Evolutionary conservation across 2,888 invertebrate genomes (phyloP).

Genomic region (Pterostichus niger): DNA sequence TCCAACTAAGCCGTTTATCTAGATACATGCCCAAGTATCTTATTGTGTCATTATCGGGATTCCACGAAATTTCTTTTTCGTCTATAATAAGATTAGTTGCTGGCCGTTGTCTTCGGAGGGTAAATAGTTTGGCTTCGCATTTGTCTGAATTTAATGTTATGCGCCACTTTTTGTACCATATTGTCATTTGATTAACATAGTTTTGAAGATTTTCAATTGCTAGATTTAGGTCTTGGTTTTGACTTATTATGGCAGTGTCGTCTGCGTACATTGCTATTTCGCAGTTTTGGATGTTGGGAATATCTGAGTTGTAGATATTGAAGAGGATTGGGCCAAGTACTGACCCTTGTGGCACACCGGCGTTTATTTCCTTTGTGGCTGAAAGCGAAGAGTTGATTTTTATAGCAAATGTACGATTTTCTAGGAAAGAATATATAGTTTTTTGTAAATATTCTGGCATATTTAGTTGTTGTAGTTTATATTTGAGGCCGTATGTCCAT

Average conservation of each 20-base stretch:
- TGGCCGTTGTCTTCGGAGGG: slow-evolving; percentile 4
- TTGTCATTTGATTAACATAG: not conserved
- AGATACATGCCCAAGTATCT: slow-evolving; percentile 1
- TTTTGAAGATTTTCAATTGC: slow-evolving; percentile 9
- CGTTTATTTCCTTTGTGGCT: not conserved
- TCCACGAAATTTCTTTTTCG: not conserved
- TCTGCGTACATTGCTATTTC: slow-evolving; percentile 72
- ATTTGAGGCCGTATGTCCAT: slow-evolving; percentile 48
- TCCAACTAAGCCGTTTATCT: slow-evolving; percentile 1
- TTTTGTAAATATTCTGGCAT: slow-evolving; percentile 61
- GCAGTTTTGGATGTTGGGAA: slow-evolving; percentile 69
- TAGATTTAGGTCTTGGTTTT: slow-evolving; percentile 1
- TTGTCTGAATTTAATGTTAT: slow-evolving; percentile 5
- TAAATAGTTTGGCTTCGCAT: slow-evolving; percentile 13
- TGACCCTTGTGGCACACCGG: slow-evolving; percentile 16
- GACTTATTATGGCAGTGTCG: slow-evolving; percentile 67
- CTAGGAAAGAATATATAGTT: slow-evolving; percentile 69
- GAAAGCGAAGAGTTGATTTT: slow-evolving; percentile 61
- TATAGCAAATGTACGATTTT: slow-evolving; percentile 69
- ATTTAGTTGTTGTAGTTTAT: slow-evolving; percentile 1
- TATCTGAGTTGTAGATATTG: slow-evolving; percentile 12
- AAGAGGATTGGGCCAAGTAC: slow-evolving; percentile 11
- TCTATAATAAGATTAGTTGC: not conserved
- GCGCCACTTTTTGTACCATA: slow-evolving; percentile 17
- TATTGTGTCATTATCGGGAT: slow-evolving; percentile 6